Base-by-base conservation (phyloP, 2,113 vertebrate genomes). In the Rhodinocichla rosea region DNA sequence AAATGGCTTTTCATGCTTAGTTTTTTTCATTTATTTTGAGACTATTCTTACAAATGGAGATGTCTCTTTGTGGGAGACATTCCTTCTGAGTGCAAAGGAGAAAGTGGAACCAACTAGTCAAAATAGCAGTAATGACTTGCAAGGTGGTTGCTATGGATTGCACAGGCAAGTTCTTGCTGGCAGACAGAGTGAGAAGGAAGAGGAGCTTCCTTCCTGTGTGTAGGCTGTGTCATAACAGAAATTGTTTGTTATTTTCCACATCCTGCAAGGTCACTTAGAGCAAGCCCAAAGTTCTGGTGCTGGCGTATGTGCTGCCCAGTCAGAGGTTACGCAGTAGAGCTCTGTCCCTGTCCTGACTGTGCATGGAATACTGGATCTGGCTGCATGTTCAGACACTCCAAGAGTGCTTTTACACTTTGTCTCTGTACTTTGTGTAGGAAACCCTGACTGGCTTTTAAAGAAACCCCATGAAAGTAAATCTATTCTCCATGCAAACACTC, bases 171-270 rank as follows among this genome's bases (percentile, higher is more conserved):
- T 27, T 73, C 56, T 73, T 78, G n/a, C 47, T 78, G 60, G 64
- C 52, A 44, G 67, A 32, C 6, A 28, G 64, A 10, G 10, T 62
- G 16, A 55, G 33, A 69, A 92, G 44, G 62, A 91, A 42, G 65
- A 49, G 40, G 33, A 53, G 33, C 87, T 81, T 73, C n/a, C n/a
- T n/a, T n/a, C n/a, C 13, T 16, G 12, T 75, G 15, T 42, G n/a
- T 28, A 10, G 0, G 0, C 24, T 70, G 33, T 50, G 35, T 69
- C 3, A 0, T 42, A 53, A 23, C 7, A 11, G 32, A 67, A 47
- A 32, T 69, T 60, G 18, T n/a, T 84, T 50, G 17, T 52, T 83
- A 15, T 67, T 85, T 77, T 77, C 22, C 39, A 13, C 2, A 1
- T 80, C 63, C 63, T 85, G 17, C 67, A 55, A 52, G 49, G 50